These are phyloP conservation scores for Anarhynchus alexandrinus DNA, from an alignment of 2,113 vertebrate genomes.

Conservation along the genomic window DNA sequence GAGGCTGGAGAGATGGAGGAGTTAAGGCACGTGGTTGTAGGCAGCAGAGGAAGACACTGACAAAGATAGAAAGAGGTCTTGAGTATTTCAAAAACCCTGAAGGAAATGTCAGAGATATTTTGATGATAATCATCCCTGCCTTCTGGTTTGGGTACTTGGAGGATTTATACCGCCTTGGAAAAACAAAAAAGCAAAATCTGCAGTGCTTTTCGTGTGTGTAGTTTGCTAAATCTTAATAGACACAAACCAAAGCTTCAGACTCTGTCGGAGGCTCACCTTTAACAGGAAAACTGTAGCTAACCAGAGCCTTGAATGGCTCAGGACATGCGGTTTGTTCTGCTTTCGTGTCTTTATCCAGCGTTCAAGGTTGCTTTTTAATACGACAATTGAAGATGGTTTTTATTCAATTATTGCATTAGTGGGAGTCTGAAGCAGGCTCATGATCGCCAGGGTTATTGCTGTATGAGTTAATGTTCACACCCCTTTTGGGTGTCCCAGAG, in stretches of 20 bases:
- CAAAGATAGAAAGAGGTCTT: conserved; percentile 47
- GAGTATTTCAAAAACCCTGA: conserved; percentile 15
- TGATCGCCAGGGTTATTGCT: conserved; percentile 19
- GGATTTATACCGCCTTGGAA: neutral
- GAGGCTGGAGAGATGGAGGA: conserved; percentile 26
- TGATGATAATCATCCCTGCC: neutral
- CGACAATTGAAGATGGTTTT: conserved; percentile 28
- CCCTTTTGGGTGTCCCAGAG: conserved; percentile 38
- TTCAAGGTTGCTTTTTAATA: conserved; percentile 7
- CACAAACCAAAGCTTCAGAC: neutral
- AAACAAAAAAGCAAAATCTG: neutral
- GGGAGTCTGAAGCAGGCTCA: conserved; percentile 24
- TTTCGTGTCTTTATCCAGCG: neutral
- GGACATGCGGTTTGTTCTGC: neutral
- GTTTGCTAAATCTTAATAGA: neutral
- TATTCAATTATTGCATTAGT: conserved; percentile 52
- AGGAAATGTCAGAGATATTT: conserved; percentile 37
- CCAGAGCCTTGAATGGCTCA: neutral
- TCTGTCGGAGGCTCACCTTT: neutral
- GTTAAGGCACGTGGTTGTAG: conserved; percentile 36
- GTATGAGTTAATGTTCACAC: conserved; percentile 50
- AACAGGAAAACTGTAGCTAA: neutral
- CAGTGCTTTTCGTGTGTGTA: neutral
- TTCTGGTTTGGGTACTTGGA: conserved; percentile 6
- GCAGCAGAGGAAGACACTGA: conserved; percentile 19